Evolutionary conservation across 2,888 invertebrate genomes (phyloP).

Genomic region (Sphaerophoria taeniata): DNA sequence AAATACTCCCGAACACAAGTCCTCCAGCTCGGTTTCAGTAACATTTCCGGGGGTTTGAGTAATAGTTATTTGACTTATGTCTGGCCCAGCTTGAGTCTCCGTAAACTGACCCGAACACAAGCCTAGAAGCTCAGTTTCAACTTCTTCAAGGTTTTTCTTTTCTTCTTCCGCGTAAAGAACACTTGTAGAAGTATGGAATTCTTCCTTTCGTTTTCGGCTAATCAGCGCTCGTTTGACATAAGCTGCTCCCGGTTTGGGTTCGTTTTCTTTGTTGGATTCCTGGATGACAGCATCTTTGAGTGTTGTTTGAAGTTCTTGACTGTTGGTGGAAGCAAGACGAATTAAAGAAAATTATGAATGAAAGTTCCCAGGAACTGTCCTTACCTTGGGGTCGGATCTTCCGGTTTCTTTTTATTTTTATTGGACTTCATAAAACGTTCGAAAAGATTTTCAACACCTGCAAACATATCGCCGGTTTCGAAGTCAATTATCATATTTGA

Average conservation of each 20-base stretch:
- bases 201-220: slow-evolving; percentile 87
- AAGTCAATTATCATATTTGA: slow-evolving; percentile 86
- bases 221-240: slow-evolving; percentile 88
- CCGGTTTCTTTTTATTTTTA: slow-evolving; percentile 84
- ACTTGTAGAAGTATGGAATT: slow-evolving; percentile 83
- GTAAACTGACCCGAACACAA: slow-evolving; percentile 86
- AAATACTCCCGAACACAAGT: slow-evolving; percentile 86
- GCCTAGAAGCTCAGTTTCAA: slow-evolving; percentile 84
- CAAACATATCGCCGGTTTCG: slow-evolving; percentile 83
- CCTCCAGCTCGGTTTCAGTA: slow-evolving; percentile 84
- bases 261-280: slow-evolving; percentile 77
- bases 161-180: slow-evolving; percentile 77
- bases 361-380: not conserved
- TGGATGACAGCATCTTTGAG: slow-evolving; percentile 78
- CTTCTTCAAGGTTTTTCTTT: slow-evolving; percentile 76
- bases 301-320: slow-evolving; percentile 81
- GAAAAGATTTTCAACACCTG: slow-evolving; percentile 87
- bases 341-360: not conserved
- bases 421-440: slow-evolving; percentile 89
- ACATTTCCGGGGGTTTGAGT: slow-evolving; percentile 76
- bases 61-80: slow-evolving; percentile 80
- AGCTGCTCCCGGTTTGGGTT: slow-evolving; percentile 88
- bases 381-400: slow-evolving; percentile 84
- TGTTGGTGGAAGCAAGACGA: slow-evolving; percentile 73
- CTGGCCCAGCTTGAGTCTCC: slow-evolving; percentile 78